phyloP scores from a whole-genome alignment of 2,797 vertebrate species.

The Sphaeramia orbicularis region DNA sequence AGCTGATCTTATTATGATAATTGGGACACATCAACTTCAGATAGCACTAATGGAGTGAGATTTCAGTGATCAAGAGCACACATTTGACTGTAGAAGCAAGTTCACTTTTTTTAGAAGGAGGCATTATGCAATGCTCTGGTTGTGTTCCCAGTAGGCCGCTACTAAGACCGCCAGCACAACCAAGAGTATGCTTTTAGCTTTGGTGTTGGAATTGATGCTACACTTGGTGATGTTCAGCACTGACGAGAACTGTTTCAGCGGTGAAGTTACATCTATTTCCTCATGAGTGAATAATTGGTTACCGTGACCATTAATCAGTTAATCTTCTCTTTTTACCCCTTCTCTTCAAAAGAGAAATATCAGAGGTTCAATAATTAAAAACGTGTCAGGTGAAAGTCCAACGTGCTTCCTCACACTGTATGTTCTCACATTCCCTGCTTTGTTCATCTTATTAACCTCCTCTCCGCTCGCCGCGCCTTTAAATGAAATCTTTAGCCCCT shows the following conservation, averaged over 20 bases:
- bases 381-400: slow-evolving; percentile 91
- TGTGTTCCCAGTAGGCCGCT: slow-evolving; percentile 64
- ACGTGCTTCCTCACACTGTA: slow-evolving; percentile 83
- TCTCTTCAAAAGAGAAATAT: slow-evolving; percentile 81
- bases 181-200: slow-evolving; percentile 65
- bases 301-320: slow-evolving; percentile 86
- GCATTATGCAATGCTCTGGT: slow-evolving; percentile 69
- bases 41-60: slow-evolving; percentile 79
- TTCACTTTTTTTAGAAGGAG: slow-evolving; percentile 69
- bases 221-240: slow-evolving; percentile 43
- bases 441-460: slow-evolving; percentile 91
- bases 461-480: slow-evolving; percentile 86
- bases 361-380: slow-evolving; percentile 89
- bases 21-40: slow-evolving; percentile 83
- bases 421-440: slow-evolving; percentile 89
- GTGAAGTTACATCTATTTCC: slow-evolving; percentile 76
- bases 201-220: slow-evolving; percentile 39
- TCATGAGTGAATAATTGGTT: slow-evolving; percentile 81
- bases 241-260: slow-evolving; percentile 50
- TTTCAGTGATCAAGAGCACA: slow-evolving; percentile 79
- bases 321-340: slow-evolving; percentile 80
- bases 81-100: slow-evolving; percentile 70
- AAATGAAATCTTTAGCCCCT: slow-evolving; percentile 92
- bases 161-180: slow-evolving; percentile 54
- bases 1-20: slow-evolving; percentile 83